Evolutionary conservation across 2,113 vertebrate species (phyloP).

Genomic region (Proteles cristata): DNA sequence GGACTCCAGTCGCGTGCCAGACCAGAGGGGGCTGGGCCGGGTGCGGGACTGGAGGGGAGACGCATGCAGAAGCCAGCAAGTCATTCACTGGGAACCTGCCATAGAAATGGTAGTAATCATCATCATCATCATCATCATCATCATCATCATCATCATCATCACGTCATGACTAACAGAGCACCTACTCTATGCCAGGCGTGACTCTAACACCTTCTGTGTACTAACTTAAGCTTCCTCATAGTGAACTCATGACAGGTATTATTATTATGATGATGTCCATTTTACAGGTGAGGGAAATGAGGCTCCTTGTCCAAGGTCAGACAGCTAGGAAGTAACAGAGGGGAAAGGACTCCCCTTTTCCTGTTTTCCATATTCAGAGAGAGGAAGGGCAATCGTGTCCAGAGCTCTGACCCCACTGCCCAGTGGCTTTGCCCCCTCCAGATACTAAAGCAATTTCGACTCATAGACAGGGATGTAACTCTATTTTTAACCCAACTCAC

Average conservation of each 20-base stretch:
- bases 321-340: neutral
- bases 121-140: no score
- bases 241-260: neutral
- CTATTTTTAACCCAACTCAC: neutral
- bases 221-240: neutral
- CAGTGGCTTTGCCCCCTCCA: neutral
- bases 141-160: no score
- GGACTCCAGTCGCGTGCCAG: neutral
- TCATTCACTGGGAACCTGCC: neutral
- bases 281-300: neutral
- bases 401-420: neutral
- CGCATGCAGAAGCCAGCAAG: fast-evolving
- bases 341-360: neutral
- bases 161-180: neutral
- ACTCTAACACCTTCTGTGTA: neutral
- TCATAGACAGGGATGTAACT: neutral
- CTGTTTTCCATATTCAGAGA: neutral
- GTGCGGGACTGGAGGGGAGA: neutral
- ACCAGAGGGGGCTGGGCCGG: neutral
- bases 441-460: neutral
- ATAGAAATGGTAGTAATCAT: neutral
- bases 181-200: neutral
- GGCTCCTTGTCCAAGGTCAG: neutral
- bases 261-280: neutral
- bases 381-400: neutral